Evolutionary conservation across 1,140 invertebrate genomes (phyloP).

Genomic region (Solenopsis fugax): DNA sequence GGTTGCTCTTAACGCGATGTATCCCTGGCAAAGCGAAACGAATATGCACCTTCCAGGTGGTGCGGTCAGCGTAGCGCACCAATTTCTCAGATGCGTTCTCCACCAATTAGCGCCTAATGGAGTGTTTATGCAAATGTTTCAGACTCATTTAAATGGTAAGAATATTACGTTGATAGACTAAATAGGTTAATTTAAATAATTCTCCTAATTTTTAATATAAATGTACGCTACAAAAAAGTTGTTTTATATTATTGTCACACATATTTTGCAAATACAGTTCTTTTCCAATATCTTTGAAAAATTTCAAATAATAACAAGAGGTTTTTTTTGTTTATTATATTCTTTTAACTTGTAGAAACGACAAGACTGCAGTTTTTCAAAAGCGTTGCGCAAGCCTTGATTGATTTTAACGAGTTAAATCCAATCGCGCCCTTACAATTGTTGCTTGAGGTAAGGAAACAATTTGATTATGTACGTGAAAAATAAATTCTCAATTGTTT

Average conservation of each 20-base stretch:
- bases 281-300: not conserved
- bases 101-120: conserved; percentile 98
- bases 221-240: not conserved
- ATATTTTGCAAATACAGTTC: not conserved
- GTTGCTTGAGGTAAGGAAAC: conserved; percentile 92
- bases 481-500: conserved; percentile 1
- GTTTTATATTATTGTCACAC: not conserved
- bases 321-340: not conserved
- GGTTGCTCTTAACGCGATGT: conserved; percentile 91
- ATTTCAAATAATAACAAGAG: conserved; percentile 1
- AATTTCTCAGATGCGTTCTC: conserved; percentile 98
- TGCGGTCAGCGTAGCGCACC: conserved; percentile 97
- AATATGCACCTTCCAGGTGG: conserved; percentile 95
- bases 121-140: conserved; percentile 98
- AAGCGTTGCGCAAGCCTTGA: conserved; percentile 95
- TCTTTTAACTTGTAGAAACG: conserved; percentile 86
- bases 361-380: conserved; percentile 94
- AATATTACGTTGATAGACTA: conserved; percentile 33
- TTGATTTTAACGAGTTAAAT: conserved; percentile 99
- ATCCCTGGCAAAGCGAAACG: conserved; percentile 97
- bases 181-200: conserved; percentile 12
- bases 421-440: conserved; percentile 97
- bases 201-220: conserved; percentile 8
- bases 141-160: conserved; percentile 93
- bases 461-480: not conserved